Base-by-base conservation (phyloP, 1,140 invertebrate genomes). In the Drosophila rhopaloa region DNA sequence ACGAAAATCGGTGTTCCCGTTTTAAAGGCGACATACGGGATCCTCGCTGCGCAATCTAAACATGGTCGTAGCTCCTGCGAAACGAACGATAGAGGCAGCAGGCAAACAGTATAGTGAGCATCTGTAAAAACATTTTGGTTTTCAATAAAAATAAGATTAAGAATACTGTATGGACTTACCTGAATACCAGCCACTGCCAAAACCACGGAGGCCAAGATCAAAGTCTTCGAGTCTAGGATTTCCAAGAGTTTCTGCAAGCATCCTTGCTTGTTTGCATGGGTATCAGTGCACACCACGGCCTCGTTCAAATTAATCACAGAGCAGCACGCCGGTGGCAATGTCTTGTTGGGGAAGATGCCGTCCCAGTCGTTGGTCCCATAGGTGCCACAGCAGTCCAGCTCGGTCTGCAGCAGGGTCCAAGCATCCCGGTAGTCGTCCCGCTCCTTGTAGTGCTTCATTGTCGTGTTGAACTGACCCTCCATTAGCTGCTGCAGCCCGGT, bases 41-140 rank as follows among this genome's bases (percentile, higher is more conserved):
- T 91, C 79, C 37, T 85, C 71, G 54, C 83, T 86, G 19, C 84
- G 89, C 38, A 81, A 50, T 58, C 96, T 97, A 98, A 92, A 97
- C 97, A 62, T 96, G 97, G 93, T 97, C 96, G 93, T 97, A 98
- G 93, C 97, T 97, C 91, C 96, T 96, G 81, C 96, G 96, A 92
- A 98, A 97, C 60, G 97, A 96, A 81, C 96, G 95, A 76, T 97
- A 97, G 93, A 98, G 93, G 92, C 96, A 97, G 93, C 97, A 98
- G 14, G 97, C 96, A 91, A 97, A 98, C 41, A 97, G 93, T 51
- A 98, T 96, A 53, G 97, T 97, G 79, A 98, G 93, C 47, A 98
- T 93, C 97, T 98, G 95, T 81, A n/a, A 9, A 13, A 58, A 48
- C 83, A 83, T 63, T 35, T 1, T 35, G 24, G 24, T 24, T 5